Evolutionary conservation across 1,140 invertebrate species (phyloP).

Genomic region (Heliothis subflexa): DNA sequence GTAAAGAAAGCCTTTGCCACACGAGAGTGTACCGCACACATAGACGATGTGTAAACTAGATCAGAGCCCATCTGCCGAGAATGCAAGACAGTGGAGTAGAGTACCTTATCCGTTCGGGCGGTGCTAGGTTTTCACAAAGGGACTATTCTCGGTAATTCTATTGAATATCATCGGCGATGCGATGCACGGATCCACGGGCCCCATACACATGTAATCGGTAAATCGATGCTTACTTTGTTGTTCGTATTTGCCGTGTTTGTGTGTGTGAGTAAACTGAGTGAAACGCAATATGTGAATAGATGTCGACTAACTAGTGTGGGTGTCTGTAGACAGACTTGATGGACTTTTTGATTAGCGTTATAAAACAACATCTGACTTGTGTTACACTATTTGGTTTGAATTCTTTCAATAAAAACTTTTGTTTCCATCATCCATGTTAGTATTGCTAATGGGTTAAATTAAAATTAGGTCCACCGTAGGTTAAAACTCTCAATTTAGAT

Average conservation of each 20-base stretch:
- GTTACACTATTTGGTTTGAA: background rate
- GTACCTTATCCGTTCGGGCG: constrained; percentile 17
- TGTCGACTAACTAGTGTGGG: background rate
- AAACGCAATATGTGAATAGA: constrained; percentile 10
- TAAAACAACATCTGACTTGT: background rate
- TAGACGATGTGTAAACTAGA: constrained; percentile 19
- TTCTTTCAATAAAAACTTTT: no score
- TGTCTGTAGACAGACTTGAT: constrained; percentile 9
- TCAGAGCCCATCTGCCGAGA: constrained; percentile 28
- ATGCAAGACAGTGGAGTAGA: constrained; percentile 23
- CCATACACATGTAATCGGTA: constrained; percentile 47
- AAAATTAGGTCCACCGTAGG: background rate
- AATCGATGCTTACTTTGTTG: constrained; percentile 46
- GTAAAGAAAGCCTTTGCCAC: background rate
- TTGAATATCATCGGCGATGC: constrained; percentile 45
- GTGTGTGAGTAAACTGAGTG: constrained; percentile 21
- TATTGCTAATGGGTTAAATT: no score
- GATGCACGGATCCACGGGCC: constrained; percentile 28
- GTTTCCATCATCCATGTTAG: no score
- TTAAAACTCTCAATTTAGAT: background rate
- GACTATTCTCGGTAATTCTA: constrained; percentile 40
- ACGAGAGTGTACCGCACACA: background rate
- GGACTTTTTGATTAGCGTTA: constrained; percentile 11
- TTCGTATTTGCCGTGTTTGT: constrained; percentile 13
- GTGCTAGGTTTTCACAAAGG: constrained; percentile 40